Base-by-base conservation (phyloP, 2,797 vertebrate species). In the Caiman crocodilus region DNA sequence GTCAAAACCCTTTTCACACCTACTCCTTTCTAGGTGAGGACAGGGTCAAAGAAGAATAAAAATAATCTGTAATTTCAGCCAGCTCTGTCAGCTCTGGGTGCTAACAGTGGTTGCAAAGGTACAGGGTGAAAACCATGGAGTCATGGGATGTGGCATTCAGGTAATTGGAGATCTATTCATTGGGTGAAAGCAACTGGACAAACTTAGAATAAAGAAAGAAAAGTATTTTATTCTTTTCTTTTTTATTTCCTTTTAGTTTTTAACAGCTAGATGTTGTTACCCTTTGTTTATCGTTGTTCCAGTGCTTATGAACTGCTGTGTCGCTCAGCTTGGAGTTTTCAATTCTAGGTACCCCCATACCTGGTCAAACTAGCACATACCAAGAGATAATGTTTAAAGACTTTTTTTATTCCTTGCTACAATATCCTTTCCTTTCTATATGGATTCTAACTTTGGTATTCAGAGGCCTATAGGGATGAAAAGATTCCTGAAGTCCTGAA, bases 351-450 rank as follows among this genome's bases (percentile, higher is more conserved):
- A 0, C 74, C 89, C 77, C 69, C 59, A 61, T 57, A 65, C 61
- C 21, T 89, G 10, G 91, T 94, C 73, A 88, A 56, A 84, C 9
- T 3, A 64, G 74, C 0, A 75, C 35, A 20, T 32, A 71, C 77
- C 56, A 69, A 79, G 35, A 82, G 55, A 60, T 30, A 92, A 85
- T 76, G 74, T 50, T 79, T 92, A 92, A 90, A 91, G 83, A 57
- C 58, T 63, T 71, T 93, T 91, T 88, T 17, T 63, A 35, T 95
- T 93, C 85, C 18, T 85, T 11, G 86, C 92, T 90, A 32, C 84
- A 81, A 56, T 59, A 14, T 7, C n/a, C 50, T 83, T 95, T 16
- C n/a, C 10, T 84, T 89, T 79, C 14, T n/a, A 26, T 50, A 17
- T 82, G 71, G 56, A 42, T 87, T 91, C 63, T 93, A 20, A 57